Evolutionary conservation across 1,140 invertebrate genomes (phyloP), one percentile per base, ranked within the genome.

Genomic region (Calliopsis andreniformis): DNA sequence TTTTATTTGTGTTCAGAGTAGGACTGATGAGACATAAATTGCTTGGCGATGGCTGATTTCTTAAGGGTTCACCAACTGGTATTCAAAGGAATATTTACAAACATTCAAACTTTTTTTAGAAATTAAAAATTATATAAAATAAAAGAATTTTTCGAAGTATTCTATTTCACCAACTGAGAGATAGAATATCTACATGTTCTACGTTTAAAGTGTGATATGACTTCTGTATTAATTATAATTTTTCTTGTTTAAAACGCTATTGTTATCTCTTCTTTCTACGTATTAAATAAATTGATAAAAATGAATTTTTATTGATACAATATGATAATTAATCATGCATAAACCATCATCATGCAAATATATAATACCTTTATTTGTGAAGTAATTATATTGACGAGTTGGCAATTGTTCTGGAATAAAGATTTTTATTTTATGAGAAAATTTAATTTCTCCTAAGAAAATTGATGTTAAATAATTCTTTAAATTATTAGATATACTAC

Each of bases 21-120:
- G 91, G 89, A 79, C 89, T 92, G 72, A 88, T 83, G 42, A 88
- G 84, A 82, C 88, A 88, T 83, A 89, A 87, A 85, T 90, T 90
- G 78, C 87, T 88, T 70, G 93, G 93, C 59, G 91, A 93, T 71
- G 93, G 93, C 76, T 93, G 93, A 84, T 93, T 92, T 86, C 93
- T 89, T 86, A 94, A 88, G 58, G 90, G 89, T 85, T 92, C 91
- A 84, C 93, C 93, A 88, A 94, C 93, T 93, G 83, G 78, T 56
- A 45, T 76, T 87, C 86, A 67, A 82, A 73, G 45, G 66, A 66
- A 73, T 73, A 18, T 72, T 78, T 18, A 63, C 7, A 42, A 63
- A 61, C 43, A 62, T 73, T 47, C 25, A 58, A 42, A 55, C 45
- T 69, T 61, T 16, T 43, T 10, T 43, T 69, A 47, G 43, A 45